Evolutionary conservation across 2,888 invertebrate genomes (phyloP).

Genomic region (Leistus spinibarbis): DNA sequence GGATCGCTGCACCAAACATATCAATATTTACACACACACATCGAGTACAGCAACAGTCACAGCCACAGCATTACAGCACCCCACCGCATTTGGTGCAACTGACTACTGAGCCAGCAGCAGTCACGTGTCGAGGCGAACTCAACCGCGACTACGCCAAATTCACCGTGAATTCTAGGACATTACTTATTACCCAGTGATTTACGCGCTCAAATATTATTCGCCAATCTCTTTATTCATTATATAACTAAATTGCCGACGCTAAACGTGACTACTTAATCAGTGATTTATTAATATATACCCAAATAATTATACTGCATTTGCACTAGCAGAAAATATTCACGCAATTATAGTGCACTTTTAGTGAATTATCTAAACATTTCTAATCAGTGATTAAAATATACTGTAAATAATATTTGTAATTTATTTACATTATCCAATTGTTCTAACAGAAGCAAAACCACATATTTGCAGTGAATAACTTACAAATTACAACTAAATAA

Average conservation of each 20-base stretch:
- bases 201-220: neutral
- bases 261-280: too few species aligned
- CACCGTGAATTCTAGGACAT: constrained; percentile 1
- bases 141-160: constrained; percentile 9
- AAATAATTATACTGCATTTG: too few species aligned
- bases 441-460: too few species aligned
- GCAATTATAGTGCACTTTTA: too few species aligned
- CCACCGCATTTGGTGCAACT: neutral
- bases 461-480: too few species aligned
- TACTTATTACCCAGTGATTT: neutral
- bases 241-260: neutral
- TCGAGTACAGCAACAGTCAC: too few species aligned
- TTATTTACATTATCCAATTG: too few species aligned
- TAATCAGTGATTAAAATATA: too few species aligned
- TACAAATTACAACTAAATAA: too few species aligned
- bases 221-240: neutral
- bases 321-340: too few species aligned
- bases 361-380: too few species aligned
- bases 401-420: too few species aligned
- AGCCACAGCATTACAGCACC: neutral
- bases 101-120: neutral
- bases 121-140: neutral
- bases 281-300: neutral
- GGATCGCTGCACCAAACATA: constrained; percentile 12
- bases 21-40: constrained; percentile 14